A percentile compares a stretch with the other conserved stretches of the same genome.
Conservation (phyloP, 2,113 vertebrate species). For the Dipodomys stephensi region DNA sequence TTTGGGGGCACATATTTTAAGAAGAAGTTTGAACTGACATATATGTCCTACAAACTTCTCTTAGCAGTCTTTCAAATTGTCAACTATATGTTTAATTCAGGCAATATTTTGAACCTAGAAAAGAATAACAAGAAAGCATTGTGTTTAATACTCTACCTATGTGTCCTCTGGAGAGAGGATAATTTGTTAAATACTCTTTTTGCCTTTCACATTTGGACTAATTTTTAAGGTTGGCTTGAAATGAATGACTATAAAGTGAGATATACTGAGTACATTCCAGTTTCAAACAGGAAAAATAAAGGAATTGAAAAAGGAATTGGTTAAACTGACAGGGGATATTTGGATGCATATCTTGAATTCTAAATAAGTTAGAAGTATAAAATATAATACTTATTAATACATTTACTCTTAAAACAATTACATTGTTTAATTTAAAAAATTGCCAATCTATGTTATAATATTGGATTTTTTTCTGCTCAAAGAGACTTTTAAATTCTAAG, state of each 20-base stretch:
- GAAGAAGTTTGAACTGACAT: neutral
- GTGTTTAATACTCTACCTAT: neutral
- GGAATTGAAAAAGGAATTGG: constrained; percentile 18
- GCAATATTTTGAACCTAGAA: constrained; percentile 20
- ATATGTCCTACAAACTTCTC: constrained; percentile 19
- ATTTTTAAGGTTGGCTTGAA: constrained; percentile 55
- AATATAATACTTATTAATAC: constrained; percentile 2
- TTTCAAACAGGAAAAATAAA: constrained; percentile 44
- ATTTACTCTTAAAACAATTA: constrained; percentile 24
- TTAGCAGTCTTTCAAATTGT: neutral
- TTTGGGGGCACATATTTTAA: neutral
- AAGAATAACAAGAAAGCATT: neutral
- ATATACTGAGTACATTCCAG: constrained; percentile 8
- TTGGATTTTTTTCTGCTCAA: neutral
- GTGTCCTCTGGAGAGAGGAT: neutral
- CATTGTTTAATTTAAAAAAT: neutral
- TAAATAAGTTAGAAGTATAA: constrained; percentile 34
- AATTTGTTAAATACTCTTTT: constrained; percentile 32
- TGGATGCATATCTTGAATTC: neutral
- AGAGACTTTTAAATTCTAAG: constrained; percentile 39
- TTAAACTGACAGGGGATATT: neutral
- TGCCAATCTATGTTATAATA: neutral
- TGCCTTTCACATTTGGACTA: constrained; percentile 20
- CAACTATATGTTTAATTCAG: neutral
- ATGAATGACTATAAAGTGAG: constrained; percentile 17